phyloP scores from a whole-genome alignment of 2,113 vertebrate genomes.

The Phycodurus eques region DNA sequence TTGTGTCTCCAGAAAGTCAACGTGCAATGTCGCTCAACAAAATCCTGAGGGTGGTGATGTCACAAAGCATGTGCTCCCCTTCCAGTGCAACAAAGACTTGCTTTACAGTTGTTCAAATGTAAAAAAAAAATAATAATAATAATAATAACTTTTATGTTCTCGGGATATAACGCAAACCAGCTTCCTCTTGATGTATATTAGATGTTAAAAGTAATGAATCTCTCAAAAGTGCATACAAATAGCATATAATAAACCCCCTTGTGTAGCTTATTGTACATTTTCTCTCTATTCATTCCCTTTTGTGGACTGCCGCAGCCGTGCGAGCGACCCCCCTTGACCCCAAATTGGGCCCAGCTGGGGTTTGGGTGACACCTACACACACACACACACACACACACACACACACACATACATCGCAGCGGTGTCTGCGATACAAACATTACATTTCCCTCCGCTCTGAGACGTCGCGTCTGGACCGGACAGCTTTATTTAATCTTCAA shows the following conservation, averaged over 20 bases:
- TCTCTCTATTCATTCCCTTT: conserved; percentile 1
- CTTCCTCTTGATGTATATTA: conserved; percentile 1
- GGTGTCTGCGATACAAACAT: conserved; percentile 62
- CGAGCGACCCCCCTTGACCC: conserved; percentile 13
- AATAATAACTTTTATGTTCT: too few relatives aligned
- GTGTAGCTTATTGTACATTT: neutral
- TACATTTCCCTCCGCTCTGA: conserved; percentile 66
- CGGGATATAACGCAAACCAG: neutral
- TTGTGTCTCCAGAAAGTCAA: too few relatives aligned
- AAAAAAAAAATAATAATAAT: too few relatives aligned
- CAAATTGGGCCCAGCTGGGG: conserved; percentile 36
- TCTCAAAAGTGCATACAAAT: neutral
- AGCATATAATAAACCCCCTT: too few relatives aligned
- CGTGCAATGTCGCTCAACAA: too few relatives aligned
- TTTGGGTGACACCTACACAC: neutral
- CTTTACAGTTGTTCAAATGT: neutral
- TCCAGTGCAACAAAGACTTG: neutral
- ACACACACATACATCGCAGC: conserved; percentile 51
- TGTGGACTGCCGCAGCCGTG: neutral
- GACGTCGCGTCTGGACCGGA: conserved; percentile 68
- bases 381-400: too few relatives aligned
- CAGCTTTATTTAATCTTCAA: conserved; percentile 73
- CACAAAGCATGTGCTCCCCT: neutral
- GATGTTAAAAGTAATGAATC: neutral
- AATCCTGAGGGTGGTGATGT: too few relatives aligned